A percentile compares a stretch with the other conserved stretches of the same genome.
Evolutionary conservation across 2,888 invertebrate genomes (phyloP).

Genomic region (Microdon myrmicae): DNA sequence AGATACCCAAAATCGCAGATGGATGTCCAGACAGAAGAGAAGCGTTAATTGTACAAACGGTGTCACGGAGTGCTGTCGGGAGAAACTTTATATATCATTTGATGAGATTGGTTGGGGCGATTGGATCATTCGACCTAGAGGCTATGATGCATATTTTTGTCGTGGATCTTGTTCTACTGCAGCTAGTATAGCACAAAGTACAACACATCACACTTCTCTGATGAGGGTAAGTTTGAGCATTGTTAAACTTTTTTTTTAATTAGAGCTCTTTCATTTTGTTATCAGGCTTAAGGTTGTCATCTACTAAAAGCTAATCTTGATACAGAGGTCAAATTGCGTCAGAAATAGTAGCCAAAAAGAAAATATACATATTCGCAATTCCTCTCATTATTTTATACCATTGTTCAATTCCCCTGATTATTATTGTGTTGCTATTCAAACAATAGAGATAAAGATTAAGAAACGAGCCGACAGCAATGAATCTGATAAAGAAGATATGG

Average conservation of each 20-base stretch:
- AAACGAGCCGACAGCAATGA: no score
- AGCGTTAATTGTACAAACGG: conserved; percentile 77
- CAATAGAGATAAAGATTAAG: background rate
- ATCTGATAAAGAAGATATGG: no score
- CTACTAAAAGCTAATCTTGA: background rate
- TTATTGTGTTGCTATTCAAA: no score
- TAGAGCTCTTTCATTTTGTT: background rate
- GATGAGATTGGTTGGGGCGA: conserved; percentile 88
- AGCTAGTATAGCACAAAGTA: conserved; percentile 75
- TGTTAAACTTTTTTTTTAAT: background rate
- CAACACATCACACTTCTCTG: conserved; percentile 77
- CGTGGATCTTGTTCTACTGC: conserved; percentile 82
- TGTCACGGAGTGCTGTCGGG: conserved; percentile 83
- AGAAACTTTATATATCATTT: conserved; percentile 84
- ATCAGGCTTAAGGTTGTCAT: background rate
- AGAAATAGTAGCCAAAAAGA: no score
- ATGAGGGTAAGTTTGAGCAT: conserved; percentile 76
- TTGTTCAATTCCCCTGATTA: no score
- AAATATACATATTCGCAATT: no score
- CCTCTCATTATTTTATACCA: no score
- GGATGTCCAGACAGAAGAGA: conserved; percentile 69
- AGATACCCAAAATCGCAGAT: conserved; percentile 78
- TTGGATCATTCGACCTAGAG: conserved; percentile 85
- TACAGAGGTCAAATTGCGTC: conserved; percentile 14
- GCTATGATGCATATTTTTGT: conserved; percentile 89